phyloP scores from a whole-genome alignment of 1,140 invertebrate species.

The Andricus grossulariae region DNA sequence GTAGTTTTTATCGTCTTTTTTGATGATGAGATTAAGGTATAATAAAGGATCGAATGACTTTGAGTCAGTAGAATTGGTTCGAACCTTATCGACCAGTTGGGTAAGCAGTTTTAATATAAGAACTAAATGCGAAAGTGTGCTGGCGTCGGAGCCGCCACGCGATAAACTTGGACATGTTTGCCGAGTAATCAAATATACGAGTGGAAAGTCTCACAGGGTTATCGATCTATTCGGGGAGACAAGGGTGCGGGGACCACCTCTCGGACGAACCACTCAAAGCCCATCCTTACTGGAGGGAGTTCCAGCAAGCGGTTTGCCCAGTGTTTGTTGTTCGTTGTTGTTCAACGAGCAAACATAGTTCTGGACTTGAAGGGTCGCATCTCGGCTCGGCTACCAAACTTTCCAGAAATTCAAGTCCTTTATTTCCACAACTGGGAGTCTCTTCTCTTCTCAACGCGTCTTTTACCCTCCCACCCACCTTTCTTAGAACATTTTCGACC shows the following conservation, averaged over 20 bases:
- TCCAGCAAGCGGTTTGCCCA: constrained; percentile 56
- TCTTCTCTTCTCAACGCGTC: constrained; percentile 27
- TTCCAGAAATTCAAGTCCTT: constrained; percentile 65
- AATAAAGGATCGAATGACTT: constrained; percentile 39
- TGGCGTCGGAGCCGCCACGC: constrained; percentile 49
- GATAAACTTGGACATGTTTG: constrained; percentile 75
- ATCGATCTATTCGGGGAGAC: constrained; percentile 63
- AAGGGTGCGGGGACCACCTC: constrained; percentile 51
- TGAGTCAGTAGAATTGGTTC: constrained; percentile 9
- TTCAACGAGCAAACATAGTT: constrained; percentile 69
- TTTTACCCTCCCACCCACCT: constrained; percentile 22
- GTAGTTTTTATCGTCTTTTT: not conserved
- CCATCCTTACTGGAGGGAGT: constrained; percentile 62
- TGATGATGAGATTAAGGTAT: constrained; percentile 36
- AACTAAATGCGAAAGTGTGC: constrained; percentile 42
- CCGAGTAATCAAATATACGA: constrained; percentile 75
- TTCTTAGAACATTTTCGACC: constrained; percentile 30
- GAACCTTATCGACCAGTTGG: constrained; percentile 30
- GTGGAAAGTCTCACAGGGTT: constrained; percentile 71
- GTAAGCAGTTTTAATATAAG: constrained; percentile 48
- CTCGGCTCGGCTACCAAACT: constrained; percentile 56
- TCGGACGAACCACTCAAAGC: constrained; percentile 56
- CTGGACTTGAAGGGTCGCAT: constrained; percentile 53
- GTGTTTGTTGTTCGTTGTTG: constrained; percentile 70
- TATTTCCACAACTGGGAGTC: constrained; percentile 55